phyloP scores from a whole-genome alignment of 1,140 invertebrate species.

The Tetragonula clypearis region DNA sequence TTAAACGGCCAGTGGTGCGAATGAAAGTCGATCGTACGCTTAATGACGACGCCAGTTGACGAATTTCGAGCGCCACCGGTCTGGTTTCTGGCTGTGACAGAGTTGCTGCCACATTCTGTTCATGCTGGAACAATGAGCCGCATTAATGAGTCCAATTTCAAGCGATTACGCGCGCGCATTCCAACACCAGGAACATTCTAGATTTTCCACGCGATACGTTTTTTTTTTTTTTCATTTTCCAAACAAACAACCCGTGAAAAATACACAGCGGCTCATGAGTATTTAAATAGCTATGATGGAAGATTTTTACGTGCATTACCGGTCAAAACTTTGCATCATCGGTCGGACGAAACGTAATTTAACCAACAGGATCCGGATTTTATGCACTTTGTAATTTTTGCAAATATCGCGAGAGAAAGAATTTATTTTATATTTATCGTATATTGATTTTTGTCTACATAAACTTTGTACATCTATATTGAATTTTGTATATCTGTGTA shows the following conservation, averaged over 20 bases:
- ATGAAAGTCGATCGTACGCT: constrained; percentile 52
- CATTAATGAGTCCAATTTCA: constrained; percentile 68
- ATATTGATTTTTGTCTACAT: too few species aligned
- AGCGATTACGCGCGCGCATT: constrained; percentile 9
- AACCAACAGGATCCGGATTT: too few species aligned
- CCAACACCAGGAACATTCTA: too few species aligned
- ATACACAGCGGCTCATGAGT: neutral
- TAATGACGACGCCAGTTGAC: constrained; percentile 49
- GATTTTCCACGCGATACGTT: neutral
- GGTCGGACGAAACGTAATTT: too few species aligned
- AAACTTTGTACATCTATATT: too few species aligned
- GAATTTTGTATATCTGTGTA: too few species aligned
- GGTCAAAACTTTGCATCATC: too few species aligned
- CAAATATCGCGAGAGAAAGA: too few species aligned
- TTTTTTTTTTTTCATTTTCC: neutral
- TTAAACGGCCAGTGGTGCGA: neutral
- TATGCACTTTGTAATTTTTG: too few species aligned
- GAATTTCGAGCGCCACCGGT: constrained; percentile 44
- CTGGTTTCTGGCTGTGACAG: constrained; percentile 51
- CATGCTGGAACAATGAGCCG: constrained; percentile 33
- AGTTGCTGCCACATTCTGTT: constrained; percentile 52
- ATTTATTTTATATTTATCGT: too few species aligned
- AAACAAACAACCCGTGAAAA: neutral
- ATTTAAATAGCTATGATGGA: too few species aligned
- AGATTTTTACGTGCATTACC: too few species aligned